A percentile compares a stretch with the other conserved stretches of the same genome.
phyloP scores from a whole-genome alignment of 1,140 invertebrate species.

The Battus philenor region DNA sequence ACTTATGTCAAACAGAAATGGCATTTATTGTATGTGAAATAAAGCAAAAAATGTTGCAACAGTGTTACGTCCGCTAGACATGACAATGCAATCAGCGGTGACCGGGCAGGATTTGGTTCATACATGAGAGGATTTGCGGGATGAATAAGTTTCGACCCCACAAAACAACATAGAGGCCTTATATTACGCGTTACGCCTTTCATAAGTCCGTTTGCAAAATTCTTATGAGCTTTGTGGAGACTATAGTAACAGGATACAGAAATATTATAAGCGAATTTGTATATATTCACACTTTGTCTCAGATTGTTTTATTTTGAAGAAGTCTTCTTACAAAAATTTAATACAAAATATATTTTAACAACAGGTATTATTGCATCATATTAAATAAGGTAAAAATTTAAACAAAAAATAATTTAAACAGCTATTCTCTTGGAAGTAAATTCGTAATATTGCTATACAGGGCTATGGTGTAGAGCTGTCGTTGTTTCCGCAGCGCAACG shows the following conservation, averaged over 20 bases:
- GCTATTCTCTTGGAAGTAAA: no score
- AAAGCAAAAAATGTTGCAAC: slow-evolving; percentile 26
- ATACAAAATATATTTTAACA: no score
- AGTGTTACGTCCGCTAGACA: slow-evolving; percentile 45
- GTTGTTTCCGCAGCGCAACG: neutral
- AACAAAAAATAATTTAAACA: no score
- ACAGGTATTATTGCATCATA: no score
- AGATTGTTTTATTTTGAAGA: no score
- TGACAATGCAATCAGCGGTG: slow-evolving; percentile 75
- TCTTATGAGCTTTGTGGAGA: slow-evolving; percentile 26
- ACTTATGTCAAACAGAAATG: slow-evolving; percentile 22
- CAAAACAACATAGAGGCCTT: slow-evolving; percentile 70
- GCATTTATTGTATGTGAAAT: slow-evolving; percentile 19
- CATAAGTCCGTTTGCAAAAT: slow-evolving; percentile 63
- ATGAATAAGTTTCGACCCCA: slow-evolving; percentile 74
- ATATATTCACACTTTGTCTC: no score
- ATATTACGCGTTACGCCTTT: slow-evolving; percentile 58
- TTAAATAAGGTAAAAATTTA: no score
- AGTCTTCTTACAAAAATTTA: no score
- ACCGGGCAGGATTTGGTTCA: slow-evolving; percentile 73
- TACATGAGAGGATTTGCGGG: slow-evolving; percentile 73
- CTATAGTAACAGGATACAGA: neutral
- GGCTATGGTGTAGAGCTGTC: neutral
- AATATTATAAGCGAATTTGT: slow-evolving; percentile 3
- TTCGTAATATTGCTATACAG: no score